A percentile compares a stretch with the other conserved stretches of the same genome.
Conservation (phyloP, 2,888 invertebrate genomes). For the Eupithecia abbreviata region DNA sequence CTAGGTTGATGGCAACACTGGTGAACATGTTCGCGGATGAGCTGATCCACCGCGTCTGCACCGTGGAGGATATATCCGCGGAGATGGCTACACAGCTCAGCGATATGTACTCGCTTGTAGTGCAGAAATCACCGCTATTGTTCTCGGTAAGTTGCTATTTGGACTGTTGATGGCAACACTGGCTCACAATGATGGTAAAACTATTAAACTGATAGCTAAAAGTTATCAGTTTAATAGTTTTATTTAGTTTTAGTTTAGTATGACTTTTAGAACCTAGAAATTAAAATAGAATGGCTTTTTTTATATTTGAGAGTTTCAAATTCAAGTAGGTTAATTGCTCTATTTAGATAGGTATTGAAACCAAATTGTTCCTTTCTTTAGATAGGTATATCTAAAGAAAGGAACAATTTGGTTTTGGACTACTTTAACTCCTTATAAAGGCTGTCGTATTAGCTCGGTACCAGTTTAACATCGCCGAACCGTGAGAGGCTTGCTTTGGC, state of each 20-base stretch:
- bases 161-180: not conserved
- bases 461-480: not conserved
- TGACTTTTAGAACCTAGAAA: not conserved
- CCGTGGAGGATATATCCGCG: slow-evolving; percentile 93
- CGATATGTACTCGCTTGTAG: slow-evolving; percentile 88
- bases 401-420: not conserved
- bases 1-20: slow-evolving; percentile 83
- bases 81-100: slow-evolving; percentile 91
- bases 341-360: too few species aligned
- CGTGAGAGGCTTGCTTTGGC: too few species aligned
- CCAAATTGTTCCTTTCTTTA: not conserved
- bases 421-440: not conserved
- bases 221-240: too few species aligned
- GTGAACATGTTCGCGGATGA: slow-evolving; percentile 87
- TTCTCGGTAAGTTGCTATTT: slow-evolving; percentile 81
- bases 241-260: too few species aligned
- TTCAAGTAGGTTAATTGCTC: too few species aligned
- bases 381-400: too few species aligned
- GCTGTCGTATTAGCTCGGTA: not conserved
- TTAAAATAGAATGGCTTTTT: not conserved
- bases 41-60: slow-evolving; percentile 86
- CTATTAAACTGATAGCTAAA: not conserved
- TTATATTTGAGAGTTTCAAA: too few species aligned
- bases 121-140: slow-evolving; percentile 88
- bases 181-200: not conserved